Evolutionary conservation across 2,797 vertebrate genomes (phyloP), one percentile per base, ranked within the genome.

Genomic region (Enteromius argenteus): DNA sequence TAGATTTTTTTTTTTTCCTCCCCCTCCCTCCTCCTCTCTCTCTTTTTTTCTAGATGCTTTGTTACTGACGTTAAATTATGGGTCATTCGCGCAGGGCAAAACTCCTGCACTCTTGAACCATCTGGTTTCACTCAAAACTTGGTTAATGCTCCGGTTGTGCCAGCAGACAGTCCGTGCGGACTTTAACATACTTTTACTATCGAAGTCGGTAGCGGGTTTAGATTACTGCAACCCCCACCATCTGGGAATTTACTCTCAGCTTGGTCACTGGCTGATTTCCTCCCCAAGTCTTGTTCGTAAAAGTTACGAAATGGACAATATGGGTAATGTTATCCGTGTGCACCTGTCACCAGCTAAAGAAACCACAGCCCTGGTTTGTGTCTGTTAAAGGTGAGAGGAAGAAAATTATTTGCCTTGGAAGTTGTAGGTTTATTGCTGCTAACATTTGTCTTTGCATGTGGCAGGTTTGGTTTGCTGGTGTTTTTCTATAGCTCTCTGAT

Each of bases 361-460:
- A 85, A 80, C 90, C 86, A 90, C 91, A 79, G 89, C 85, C 76
- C 83, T 84, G 83, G 83, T 73, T 84, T 79, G 75, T 90, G 88
- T 87, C 91, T 90, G 66, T 83, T 90, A 84, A 86, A 89, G 44
- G 37, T 75, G 77, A 72, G 84, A 72, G 80, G 62, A 71, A 49
- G 60, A 46, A 80, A 90, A 91, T 90, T 88, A 87, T 88, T 91
- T 92, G 91, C 91, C 90, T 93, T 93, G 90, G 79, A 85, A 91
- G 93, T 90, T 89, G 88, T 91, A 86, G 90, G 88, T 90, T 89
- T 91, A 91, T 93, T 92, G 92, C 92, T 93, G 92, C 92, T 93
- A 92, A 89, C 73, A 81, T 91, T 91, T 84, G 69, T 87, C 84
- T 84, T 49, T 84, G 1, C 83, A 62, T 84, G 75, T 78, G 66